phyloP scores from a whole-genome alignment of 2,113 vertebrate species.

The Dicrurus megarhynchus region DNA sequence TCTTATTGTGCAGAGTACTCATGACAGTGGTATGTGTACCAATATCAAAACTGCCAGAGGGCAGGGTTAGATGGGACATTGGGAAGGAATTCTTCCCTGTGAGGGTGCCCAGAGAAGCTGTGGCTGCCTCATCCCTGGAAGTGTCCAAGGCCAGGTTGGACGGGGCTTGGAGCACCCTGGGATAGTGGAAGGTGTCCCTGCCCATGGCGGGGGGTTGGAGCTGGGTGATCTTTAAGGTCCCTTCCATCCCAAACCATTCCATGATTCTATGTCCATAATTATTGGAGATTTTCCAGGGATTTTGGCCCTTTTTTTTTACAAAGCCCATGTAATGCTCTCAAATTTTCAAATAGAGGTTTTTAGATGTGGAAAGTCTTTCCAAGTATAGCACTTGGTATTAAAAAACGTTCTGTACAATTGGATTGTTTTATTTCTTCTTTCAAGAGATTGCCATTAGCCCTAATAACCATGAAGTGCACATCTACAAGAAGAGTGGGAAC shows the following conservation, averaged over 20 bases:
- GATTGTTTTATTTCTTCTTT: not conserved
- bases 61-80: not conserved
- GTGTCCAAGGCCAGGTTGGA: not conserved
- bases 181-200: not conserved
- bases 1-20: not conserved
- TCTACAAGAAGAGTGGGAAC: conserved; percentile 96
- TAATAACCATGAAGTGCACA: conserved; percentile 98
- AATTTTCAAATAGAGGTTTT: not conserved
- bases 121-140: not conserved
- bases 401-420: not conserved
- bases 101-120: not conserved
- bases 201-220: not conserved
- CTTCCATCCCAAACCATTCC: not conserved
- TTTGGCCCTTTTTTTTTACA: not conserved
- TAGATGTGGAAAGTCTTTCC: not conserved
- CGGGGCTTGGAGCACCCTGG: not conserved
- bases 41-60: not conserved
- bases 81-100: not conserved
- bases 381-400: not conserved
- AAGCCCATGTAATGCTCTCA: not conserved
- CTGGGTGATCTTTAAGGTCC: not conserved
- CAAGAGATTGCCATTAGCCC: conserved; percentile 98
- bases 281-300: not conserved
- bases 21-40: not conserved
- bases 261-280: not conserved